phyloP scores from a whole-genome alignment of 2,797 vertebrate species.

The Gila robusta region DNA sequence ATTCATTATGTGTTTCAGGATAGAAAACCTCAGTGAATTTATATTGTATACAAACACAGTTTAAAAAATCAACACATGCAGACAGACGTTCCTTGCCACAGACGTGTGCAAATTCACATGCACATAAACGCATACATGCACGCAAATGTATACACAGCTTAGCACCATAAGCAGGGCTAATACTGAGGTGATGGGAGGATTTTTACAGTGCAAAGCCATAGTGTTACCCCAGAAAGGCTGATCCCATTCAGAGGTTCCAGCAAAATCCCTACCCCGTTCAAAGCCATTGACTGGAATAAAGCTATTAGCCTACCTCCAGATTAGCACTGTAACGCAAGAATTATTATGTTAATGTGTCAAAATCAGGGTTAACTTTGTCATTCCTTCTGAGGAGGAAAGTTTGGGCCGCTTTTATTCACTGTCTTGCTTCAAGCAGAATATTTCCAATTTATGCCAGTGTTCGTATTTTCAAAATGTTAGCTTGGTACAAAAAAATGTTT shows the following conservation, averaged over 20 bases:
- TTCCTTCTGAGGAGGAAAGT: conserved; percentile 21
- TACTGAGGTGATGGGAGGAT: conserved; percentile 40
- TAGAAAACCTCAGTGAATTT: conserved; percentile 65
- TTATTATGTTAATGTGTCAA: conserved; percentile 38
- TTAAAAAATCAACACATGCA: neutral
- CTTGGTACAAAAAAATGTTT: neutral
- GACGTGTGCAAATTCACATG: neutral
- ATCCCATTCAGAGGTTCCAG: conserved; percentile 43
- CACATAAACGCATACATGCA: neutral
- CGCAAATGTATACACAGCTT: conserved; percentile 17
- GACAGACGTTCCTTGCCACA: neutral
- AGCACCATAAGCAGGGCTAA: conserved; percentile 29
- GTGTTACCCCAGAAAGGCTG: conserved; percentile 28
- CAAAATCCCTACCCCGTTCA: conserved; percentile 45
- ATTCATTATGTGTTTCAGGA: conserved; percentile 54
- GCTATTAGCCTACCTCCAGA: conserved; percentile 40
- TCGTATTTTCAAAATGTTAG: neutral
- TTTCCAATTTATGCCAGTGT: neutral
- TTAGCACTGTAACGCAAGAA: conserved; percentile 32
- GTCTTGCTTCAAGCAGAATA: conserved; percentile 45
- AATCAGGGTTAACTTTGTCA: conserved; percentile 41
- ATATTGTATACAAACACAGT: neutral
- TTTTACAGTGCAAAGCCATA: conserved; percentile 45
- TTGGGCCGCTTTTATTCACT: conserved; percentile 23
- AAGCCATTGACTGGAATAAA: conserved; percentile 47